A percentile compares a stretch with the other conserved stretches of the same genome.
These are phyloP conservation scores for Diplodus sargus DNA, from an alignment of 2,797 vertebrate species.

Conservation along the genomic window DNA sequence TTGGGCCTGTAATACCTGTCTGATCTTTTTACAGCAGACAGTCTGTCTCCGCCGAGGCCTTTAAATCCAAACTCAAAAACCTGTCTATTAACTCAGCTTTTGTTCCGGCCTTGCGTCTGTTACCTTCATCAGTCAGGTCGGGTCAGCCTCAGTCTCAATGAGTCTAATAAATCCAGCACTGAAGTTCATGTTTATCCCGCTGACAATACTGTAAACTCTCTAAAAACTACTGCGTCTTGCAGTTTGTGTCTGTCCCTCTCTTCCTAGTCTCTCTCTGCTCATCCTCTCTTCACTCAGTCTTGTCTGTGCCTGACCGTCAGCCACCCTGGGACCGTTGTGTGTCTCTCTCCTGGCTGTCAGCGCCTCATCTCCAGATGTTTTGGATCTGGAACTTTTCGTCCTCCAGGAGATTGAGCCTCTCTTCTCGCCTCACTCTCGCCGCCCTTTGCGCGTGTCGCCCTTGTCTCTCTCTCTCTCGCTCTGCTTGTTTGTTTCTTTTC, in stretches of 20 bases:
- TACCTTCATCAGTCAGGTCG: no score
- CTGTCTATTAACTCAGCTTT: neutral
- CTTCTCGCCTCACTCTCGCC: neutral
- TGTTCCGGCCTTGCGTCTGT: neutral
- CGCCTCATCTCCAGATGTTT: constrained; percentile 7
- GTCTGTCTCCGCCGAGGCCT: neutral
- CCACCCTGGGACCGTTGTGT: neutral
- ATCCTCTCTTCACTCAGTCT: neutral
- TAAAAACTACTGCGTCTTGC: neutral
- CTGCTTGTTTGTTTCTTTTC: neutral
- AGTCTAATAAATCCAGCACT: neutral
- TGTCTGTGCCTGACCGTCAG: neutral
- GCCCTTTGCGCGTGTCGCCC: neutral
- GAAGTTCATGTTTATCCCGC: neutral
- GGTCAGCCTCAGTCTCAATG: neutral
- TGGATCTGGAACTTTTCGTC: neutral
- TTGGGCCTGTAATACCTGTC: neutral
- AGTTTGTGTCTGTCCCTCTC: neutral
- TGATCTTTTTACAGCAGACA: neutral
- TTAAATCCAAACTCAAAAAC: neutral
- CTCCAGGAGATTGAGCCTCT: neutral
- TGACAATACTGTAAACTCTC: neutral
- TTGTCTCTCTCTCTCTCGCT: neutral
- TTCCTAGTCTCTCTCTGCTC: neutral
- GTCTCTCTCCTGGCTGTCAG: neutral